Evolutionary conservation across 2,888 invertebrate genomes (phyloP), one percentile per base, ranked within the genome.

Genomic region (Dasypogon diadema): DNA sequence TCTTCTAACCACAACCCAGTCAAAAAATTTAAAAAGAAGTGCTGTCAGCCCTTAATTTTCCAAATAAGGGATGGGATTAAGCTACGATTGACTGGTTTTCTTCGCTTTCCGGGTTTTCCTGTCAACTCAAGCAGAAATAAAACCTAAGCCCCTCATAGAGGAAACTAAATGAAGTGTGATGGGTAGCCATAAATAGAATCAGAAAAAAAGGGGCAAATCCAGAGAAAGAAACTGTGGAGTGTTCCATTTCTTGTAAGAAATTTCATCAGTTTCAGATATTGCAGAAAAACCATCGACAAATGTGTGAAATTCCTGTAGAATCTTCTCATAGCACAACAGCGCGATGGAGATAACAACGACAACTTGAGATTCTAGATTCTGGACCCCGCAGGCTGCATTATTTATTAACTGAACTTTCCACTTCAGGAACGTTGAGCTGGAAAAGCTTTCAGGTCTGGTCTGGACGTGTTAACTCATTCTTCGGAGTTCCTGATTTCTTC

Each of bases 331-430:
- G 42, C n/a, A 12, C 42, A 12, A 42, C 12, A 42, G 42, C 42
- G n/a, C 42, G 34, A 30, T 42, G 42, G 42, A 42, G 42, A 42
- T 42, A 42, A 42, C 6, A 65, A 21, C 46, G 65, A 46, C 65
- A 65, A 65, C 42, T 2, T 42, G 12, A 6, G 12, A 42, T 42
- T 42, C 10, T 42, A 6, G 12, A 42, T 42, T 42, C 10, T 42
- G 42, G 42, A 42, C 42, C 48, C 48, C 46, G 65, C 24, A 65
- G 65, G 65, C 46, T 65, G 65, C 65, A 65, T 65, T 65, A 65
- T 65, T 65, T 65, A 65, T 65, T 65, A 65, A 65, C 65, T 24
- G 65, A 65, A 65, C 24, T 65, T 65, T 46, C 65, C 46, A 65
- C 65, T 65, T 24, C 16, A n/a, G 65, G 46, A 65, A 65, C 65